A percentile compares a stretch with the other conserved stretches of the same genome.
phyloP scores from a whole-genome alignment of 2,113 vertebrate genomes.

The Chelonoidis abingdonii region DNA sequence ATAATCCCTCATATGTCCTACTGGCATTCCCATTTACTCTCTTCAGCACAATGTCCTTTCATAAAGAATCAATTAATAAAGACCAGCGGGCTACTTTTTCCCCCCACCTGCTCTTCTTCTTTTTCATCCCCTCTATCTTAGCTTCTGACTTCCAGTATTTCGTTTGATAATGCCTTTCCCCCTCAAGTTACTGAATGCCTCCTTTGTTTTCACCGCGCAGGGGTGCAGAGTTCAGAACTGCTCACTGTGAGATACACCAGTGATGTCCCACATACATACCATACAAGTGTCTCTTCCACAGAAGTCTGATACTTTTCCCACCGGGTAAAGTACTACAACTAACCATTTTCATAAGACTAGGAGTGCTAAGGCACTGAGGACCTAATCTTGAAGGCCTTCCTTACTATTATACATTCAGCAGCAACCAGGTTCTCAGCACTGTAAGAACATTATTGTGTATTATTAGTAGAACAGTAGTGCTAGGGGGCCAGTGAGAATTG shows the following conservation, averaged over 20 bases:
- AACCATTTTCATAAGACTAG: slow-evolving; percentile 68
- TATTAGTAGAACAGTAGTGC: neutral
- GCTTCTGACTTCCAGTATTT: neutral
- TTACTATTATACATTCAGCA: slow-evolving; percentile 52
- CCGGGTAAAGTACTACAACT: slow-evolving; percentile 66
- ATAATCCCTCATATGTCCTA: rapidly evolving
- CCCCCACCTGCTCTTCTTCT: neutral
- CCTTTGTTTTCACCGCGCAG: neutral
- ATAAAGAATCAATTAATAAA: slow-evolving; percentile 25
- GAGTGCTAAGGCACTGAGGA: slow-evolving; percentile 9
- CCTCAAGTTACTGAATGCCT: neutral
- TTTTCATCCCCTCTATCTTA: neutral
- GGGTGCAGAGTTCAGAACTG: neutral
- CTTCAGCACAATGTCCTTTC: slow-evolving; percentile 7
- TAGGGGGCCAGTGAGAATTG: neutral
- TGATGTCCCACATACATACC: neutral
- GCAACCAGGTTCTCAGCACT: slow-evolving; percentile 37
- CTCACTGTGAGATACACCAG: neutral
- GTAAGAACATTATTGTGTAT: slow-evolving; percentile 42
- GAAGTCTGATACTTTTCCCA: slow-evolving; percentile 22
- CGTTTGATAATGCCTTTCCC: neutral
- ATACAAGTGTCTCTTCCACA: neutral
- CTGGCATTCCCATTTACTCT: slow-evolving; percentile 37
- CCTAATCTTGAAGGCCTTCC: slow-evolving; percentile 37
- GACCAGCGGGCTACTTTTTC: neutral